A percentile compares a stretch with the other conserved stretches of the same genome.
Evolutionary conservation across 2,888 invertebrate genomes (phyloP).

Genomic region (Chrysolina haemoptera): DNA sequence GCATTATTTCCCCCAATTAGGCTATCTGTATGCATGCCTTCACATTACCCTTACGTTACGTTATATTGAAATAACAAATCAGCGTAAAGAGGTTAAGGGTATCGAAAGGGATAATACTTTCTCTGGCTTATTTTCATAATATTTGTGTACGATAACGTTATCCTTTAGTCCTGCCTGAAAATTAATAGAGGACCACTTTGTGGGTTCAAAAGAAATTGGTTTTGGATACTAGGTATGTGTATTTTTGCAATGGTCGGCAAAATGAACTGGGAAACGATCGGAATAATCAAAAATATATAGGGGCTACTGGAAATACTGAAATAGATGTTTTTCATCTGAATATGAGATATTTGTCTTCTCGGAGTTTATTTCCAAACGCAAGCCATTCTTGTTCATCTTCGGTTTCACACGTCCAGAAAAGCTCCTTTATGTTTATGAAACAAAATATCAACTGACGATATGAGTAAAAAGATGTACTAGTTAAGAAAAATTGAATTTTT

Average conservation of each 20-base stretch:
- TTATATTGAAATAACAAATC: constrained; percentile 44
- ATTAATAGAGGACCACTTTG: constrained; percentile 9
- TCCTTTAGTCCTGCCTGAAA: constrained; percentile 28
- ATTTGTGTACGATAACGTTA: constrained; percentile 38
- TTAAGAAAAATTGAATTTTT: no score
- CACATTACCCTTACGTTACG: constrained; percentile 31
- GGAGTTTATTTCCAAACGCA: no score
- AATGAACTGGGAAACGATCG: neutral
- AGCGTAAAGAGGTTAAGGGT: constrained; percentile 42
- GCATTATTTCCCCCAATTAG: constrained; percentile 42
- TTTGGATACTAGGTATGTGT: neutral
- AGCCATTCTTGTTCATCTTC: no score
- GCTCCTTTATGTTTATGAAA: no score
- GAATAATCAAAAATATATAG: neutral
- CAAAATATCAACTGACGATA: no score
- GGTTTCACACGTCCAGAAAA: no score
- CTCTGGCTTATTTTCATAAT: constrained; percentile 37
- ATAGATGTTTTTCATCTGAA: no score
- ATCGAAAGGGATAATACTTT: constrained; percentile 42
- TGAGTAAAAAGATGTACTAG: no score
- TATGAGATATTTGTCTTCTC: no score
- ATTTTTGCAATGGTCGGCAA: neutral
- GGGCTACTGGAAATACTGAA: no score
- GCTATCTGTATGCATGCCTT: constrained; percentile 45
- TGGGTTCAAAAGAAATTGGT: neutral